Base-by-base conservation (phyloP, 2,888 invertebrate genomes). In the Microctonus aethiopoides region DNA sequence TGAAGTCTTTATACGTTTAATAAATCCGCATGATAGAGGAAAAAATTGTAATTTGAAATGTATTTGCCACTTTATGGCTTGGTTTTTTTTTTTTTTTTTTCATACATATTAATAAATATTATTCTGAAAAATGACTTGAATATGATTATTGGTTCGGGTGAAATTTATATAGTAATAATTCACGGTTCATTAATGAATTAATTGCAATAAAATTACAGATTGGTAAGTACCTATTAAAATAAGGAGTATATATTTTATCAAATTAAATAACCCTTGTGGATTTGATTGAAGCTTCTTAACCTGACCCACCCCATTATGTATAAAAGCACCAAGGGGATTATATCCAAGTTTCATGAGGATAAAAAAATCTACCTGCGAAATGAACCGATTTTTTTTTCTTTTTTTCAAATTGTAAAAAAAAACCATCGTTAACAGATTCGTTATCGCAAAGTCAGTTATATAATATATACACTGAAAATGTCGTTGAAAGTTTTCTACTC, bases 21-120 rank as follows among this genome's bases (percentile, higher is more conserved):
- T 62, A 62, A 62, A 62, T 62, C 62, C 62, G 46, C 62, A 51
- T 62, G 62, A 29, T 46, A 51, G 51, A 26, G 24, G 51, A 62
- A 29, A 7, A 41, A 62, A 62, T 46, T 16, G 51, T 62, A 62
- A 62, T 62, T 62, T 29, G 26, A 29, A 41, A 46, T 51, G 51
- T 62, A 62, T 51, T 62, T 62, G n/a, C n/a, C n/a, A n/a, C n/a
- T n/a, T n/a, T n/a, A n/a, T n/a, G n/a, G n/a, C n/a, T n/a, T n/a
- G n/a, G n/a, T n/a, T n/a, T n/a, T n/a, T n/a, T n/a, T n/a, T n/a
- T n/a, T n/a, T n/a, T n/a, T n/a, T n/a, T n/a, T n/a, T n/a, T n/a
- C n/a, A n/a, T n/a, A n/a, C n/a, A n/a, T n/a, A n/a, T n/a, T n/a
- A n/a, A n/a, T n/a, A n/a, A n/a, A n/a, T n/a, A n/a, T n/a, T n/a